These are phyloP conservation scores for Procapra przewalskii DNA, from an alignment of 2,113 vertebrate species.

Conservation along the genomic window DNA sequence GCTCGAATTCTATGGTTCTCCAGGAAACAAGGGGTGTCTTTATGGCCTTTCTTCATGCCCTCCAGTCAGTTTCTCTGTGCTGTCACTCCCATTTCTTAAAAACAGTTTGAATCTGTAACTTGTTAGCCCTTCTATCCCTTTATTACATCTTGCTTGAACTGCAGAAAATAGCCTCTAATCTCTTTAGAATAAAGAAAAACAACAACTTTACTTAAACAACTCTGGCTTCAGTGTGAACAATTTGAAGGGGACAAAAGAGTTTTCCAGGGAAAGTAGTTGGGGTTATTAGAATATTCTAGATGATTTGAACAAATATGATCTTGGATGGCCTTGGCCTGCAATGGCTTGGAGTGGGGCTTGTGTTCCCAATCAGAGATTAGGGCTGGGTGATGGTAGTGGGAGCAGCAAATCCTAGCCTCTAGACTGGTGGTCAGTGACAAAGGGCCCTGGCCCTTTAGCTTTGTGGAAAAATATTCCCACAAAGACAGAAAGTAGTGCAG, in stretches of 20 bases:
- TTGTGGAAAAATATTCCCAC: neutral
- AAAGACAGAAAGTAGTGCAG: neutral
- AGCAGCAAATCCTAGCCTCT: neutral
- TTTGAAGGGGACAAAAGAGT: neutral
- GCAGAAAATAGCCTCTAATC: neutral
- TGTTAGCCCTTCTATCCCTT: neutral
- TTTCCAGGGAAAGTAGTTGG: neutral
- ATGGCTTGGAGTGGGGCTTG: neutral
- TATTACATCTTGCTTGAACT: neutral
- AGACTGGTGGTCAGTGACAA: neutral
- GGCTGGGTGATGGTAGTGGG: neutral
- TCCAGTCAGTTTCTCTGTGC: neutral
- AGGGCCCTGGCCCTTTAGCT: neutral
- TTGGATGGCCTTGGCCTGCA: neutral
- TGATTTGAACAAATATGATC: neutral
- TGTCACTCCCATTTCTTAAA: neutral
- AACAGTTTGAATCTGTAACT: neutral
- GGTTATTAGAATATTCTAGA: neutral
- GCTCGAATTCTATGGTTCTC: neutral
- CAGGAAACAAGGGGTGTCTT: neutral
- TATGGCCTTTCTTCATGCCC: neutral
- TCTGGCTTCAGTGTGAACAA: neutral
- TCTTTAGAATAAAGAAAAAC: neutral
- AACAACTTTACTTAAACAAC: neutral
- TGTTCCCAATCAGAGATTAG: neutral